Conservation (phyloP, 2,888 invertebrate species). For the Dynastes tityus region DNA sequence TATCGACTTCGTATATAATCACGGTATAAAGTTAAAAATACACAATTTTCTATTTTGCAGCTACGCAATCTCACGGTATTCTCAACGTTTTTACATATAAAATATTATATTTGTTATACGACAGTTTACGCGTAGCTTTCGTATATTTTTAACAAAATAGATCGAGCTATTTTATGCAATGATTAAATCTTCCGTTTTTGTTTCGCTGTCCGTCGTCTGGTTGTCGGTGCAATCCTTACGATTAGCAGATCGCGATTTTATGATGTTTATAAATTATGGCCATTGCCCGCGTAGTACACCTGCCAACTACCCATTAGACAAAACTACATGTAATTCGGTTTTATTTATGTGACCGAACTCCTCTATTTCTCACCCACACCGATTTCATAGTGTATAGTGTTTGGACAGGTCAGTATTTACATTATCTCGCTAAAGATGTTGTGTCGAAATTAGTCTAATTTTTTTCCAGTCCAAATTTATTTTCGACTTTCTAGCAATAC, state of each 20-base stretch:
- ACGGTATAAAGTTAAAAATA: no score
- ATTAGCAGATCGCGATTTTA: slow-evolving; percentile 47
- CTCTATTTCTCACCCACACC: slow-evolving; percentile 43
- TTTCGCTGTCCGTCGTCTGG: slow-evolving; percentile 9
- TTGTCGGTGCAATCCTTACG: slow-evolving; percentile 39
- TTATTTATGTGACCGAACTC: slow-evolving; percentile 45
- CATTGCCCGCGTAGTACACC: slow-evolving; percentile 47
- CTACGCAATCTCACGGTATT: no score
- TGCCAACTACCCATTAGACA: slow-evolving; percentile 46
- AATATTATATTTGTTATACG: no score
- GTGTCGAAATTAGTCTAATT: slow-evolving; percentile 45
- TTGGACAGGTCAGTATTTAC: slow-evolving; percentile 48
- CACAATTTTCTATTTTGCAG: no score
- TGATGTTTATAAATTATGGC: slow-evolving; percentile 48
- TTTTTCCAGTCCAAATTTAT: slow-evolving; percentile 27
- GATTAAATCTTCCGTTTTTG: slow-evolving; percentile 43
- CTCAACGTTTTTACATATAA: no score
- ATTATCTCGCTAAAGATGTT: slow-evolving; percentile 41
- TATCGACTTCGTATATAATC: no score
- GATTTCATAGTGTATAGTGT: slow-evolving; percentile 35
- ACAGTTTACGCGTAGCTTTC: background rate
- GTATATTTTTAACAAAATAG: slow-evolving; percentile 18
- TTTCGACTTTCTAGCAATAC: slow-evolving; percentile 39
- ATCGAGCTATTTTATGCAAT: slow-evolving; percentile 34
- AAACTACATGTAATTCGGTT: slow-evolving; percentile 47